Conservation (phyloP, 2,888 invertebrate genomes). For the Blastobasis adustella region DNA sequence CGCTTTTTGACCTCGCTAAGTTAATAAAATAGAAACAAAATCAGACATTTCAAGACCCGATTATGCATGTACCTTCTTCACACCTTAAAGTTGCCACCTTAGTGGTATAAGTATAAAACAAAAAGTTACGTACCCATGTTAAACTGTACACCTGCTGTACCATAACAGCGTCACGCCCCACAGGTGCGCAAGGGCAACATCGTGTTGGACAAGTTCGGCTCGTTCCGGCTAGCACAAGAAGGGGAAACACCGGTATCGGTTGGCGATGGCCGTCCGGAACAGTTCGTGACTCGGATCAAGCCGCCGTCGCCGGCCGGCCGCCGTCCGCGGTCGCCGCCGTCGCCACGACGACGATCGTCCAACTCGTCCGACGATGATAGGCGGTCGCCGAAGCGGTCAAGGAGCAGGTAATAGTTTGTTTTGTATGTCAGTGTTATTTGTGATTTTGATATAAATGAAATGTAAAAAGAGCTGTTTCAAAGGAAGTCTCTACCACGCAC, state of each 20-base stretch:
- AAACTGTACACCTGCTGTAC: too few species aligned
- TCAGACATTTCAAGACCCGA: too few species aligned
- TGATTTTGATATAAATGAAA: too few species aligned
- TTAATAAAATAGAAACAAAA: too few species aligned
- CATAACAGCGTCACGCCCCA: background rate
- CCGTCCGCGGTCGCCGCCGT: conserved; percentile 60
- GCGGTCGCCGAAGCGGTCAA: conserved; percentile 47
- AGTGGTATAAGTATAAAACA: too few species aligned
- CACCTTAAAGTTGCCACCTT: too few species aligned
- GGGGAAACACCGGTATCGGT: conserved; percentile 65
- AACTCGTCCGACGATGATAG: conserved; percentile 55
- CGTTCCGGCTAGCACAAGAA: conserved; percentile 78
- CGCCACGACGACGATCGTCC: conserved; percentile 62
- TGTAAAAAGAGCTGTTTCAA: too few species aligned
- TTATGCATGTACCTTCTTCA: too few species aligned
- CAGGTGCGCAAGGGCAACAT: conserved; percentile 74
- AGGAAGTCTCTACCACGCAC: too few species aligned
- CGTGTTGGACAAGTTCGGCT: conserved; percentile 83
- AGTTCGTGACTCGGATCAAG: conserved; percentile 67
- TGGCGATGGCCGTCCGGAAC: conserved; percentile 66
- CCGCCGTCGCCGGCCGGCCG: conserved; percentile 53
- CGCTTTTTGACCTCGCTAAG: too few species aligned
- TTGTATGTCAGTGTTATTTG: too few species aligned
- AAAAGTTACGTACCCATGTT: too few species aligned
- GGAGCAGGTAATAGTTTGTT: conserved; percentile 43